Evolutionary conservation across 2,888 invertebrate species (phyloP).

Genomic region (Litoditis marina): DNA sequence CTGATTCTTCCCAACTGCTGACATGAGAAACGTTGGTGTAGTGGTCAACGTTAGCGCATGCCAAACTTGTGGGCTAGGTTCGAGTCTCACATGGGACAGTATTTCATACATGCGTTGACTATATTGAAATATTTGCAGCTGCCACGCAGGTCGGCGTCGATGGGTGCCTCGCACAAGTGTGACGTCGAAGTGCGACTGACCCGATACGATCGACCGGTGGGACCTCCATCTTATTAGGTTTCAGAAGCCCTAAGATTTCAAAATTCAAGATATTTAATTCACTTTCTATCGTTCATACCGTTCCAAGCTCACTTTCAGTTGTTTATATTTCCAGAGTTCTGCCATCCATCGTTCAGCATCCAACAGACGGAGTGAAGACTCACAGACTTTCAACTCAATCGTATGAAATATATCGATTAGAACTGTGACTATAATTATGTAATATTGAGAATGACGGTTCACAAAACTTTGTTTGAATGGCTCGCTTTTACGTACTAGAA

Average conservation of each 20-base stretch:
- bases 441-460: too few species aligned
- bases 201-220: slow-evolving; percentile 6
- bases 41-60: neutral
- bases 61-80: neutral
- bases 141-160: neutral
- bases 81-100: neutral
- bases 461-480: too few species aligned
- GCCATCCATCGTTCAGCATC: slow-evolving; percentile 27
- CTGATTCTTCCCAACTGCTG: too few species aligned
- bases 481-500: too few species aligned
- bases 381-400: slow-evolving; percentile 39
- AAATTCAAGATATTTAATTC: too few species aligned
- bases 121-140: neutral
- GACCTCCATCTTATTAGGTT: too few species aligned
- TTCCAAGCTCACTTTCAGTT: neutral
- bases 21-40: neutral
- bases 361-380: slow-evolving; percentile 33
- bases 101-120: too few species aligned
- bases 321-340: neutral
- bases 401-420: slow-evolving; percentile 25
- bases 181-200: neutral
- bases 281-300: too few species aligned
- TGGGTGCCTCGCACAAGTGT: neutral
- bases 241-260: too few species aligned
- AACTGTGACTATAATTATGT: too few species aligned